Percentiles rank a stretch among this genome's conserved stretches.
Evolutionary conservation across 2,888 invertebrate genomes (phyloP).

Genomic region (Orthonevra nobilis): DNA sequence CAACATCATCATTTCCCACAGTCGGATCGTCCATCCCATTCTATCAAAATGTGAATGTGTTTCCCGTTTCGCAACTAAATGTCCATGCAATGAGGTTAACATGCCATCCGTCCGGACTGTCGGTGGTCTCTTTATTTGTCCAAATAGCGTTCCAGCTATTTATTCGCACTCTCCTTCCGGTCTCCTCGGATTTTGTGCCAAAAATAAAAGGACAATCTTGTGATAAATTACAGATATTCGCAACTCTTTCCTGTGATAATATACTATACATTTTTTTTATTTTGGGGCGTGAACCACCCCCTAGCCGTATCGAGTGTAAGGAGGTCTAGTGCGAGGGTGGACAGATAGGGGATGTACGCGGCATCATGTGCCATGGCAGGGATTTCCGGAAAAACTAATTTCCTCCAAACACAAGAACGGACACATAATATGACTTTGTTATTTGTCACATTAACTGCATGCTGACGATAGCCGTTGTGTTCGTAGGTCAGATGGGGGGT

Average conservation of each 20-base stretch:
- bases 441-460: constrained; percentile 70
- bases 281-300: background rate
- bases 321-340: constrained; percentile 27
- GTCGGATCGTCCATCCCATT: constrained; percentile 43
- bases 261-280: background rate
- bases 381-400: constrained; percentile 70
- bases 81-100: constrained; percentile 67
- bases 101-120: constrained; percentile 56
- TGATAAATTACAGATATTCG: constrained; percentile 68
- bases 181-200: constrained; percentile 45
- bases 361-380: constrained; percentile 66
- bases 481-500: constrained; percentile 2
- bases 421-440: constrained; percentile 69
- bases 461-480: constrained; percentile 47
- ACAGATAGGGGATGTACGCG: constrained; percentile 27
- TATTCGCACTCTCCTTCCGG: constrained; percentile 31
- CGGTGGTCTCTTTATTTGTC: constrained; percentile 40
- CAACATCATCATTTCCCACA: constrained; percentile 59
- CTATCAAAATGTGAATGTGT: constrained; percentile 62
- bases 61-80: constrained; percentile 63
- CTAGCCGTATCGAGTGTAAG: no score
- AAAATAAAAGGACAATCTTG: constrained; percentile 66
- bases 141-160: constrained; percentile 50
- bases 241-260: constrained; percentile 66
- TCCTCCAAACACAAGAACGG: constrained; percentile 62